These are phyloP conservation scores for Morbakka virulenta DNA, from an alignment of 30 jellyfish, hydroid and myxozoan genomes.

Conservation along the genomic window DNA sequence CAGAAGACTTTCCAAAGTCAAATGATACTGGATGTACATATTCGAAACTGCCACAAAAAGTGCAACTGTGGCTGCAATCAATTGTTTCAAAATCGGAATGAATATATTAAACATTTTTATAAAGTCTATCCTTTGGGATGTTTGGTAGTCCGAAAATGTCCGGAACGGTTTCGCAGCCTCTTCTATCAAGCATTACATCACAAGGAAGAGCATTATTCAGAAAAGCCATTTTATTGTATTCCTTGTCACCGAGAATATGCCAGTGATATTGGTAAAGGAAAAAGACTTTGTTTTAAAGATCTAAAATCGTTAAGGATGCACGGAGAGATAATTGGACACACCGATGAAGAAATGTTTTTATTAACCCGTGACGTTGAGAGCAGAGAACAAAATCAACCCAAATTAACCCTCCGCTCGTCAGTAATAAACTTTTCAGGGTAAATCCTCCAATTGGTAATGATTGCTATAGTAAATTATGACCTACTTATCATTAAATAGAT, in stretches of 20 bases:
- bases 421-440: neutral
- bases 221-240: conserved; percentile 64
- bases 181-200: conserved; percentile 77
- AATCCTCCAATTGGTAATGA: too few species aligned
- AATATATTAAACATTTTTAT: conserved; percentile 72
- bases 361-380: neutral
- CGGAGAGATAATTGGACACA: conserved; percentile 49
- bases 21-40: conserved; percentile 57
- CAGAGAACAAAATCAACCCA: conserved; percentile 24
- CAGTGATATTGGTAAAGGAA: conserved; percentile 9
- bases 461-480: too few species aligned
- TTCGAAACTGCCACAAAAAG: conserved; percentile 64
- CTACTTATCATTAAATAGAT: too few species aligned
- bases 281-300: conserved; percentile 25
- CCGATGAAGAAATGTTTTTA: conserved; percentile 41
- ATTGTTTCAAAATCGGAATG: conserved; percentile 67
- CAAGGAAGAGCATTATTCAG: conserved; percentile 42
- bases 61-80: conserved; percentile 80
- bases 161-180: conserved; percentile 78
- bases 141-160: conserved; percentile 68
- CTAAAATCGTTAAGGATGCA: conserved; percentile 57
- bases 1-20: conserved; percentile 37
- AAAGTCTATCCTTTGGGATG: conserved; percentile 69
- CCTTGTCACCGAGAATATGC: conserved; percentile 43
- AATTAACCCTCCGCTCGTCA: neutral